Percentiles rank a stretch among this genome's conserved stretches.
These are phyloP conservation scores for Drosophila tristis DNA, from an alignment of 1,140 invertebrate genomes.

Conservation along the genomic window DNA sequence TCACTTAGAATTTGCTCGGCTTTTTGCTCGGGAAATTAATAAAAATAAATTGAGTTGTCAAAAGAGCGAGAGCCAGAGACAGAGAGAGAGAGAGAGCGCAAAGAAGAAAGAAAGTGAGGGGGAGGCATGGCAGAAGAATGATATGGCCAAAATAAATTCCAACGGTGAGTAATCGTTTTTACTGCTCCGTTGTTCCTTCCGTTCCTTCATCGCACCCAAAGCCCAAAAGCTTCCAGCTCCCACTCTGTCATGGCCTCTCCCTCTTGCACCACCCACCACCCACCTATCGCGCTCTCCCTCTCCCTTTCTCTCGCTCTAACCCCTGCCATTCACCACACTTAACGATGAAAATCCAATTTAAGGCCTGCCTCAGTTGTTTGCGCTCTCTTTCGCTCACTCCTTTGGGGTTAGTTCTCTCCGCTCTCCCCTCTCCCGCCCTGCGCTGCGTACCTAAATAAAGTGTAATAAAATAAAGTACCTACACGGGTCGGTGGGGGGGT, in stretches of 20 bases:
- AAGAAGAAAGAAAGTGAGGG: not conserved
- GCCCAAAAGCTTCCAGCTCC: slow-evolving; percentile 41
- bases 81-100: not conserved
- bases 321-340: slow-evolving; percentile 64
- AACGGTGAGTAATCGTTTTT: slow-evolving; percentile 83
- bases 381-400: slow-evolving; percentile 37
- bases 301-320: slow-evolving; percentile 42
- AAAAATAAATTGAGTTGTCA: slow-evolving; percentile 85
- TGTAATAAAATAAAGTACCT: slow-evolving; percentile 84
- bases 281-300: slow-evolving; percentile 13
- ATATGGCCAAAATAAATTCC: slow-evolving; percentile 84
- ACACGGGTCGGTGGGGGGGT: slow-evolving; percentile 21
- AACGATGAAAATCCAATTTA: slow-evolving; percentile 83
- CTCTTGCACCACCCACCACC: not conserved
- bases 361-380: slow-evolving; percentile 66
- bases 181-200: not conserved
- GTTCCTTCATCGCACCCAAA: slow-evolving; percentile 54
- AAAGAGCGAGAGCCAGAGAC: slow-evolving; percentile 17
- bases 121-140: slow-evolving; percentile 51
- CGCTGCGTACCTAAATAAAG: slow-evolving; percentile 48
- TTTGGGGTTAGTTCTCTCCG: slow-evolving; percentile 25
- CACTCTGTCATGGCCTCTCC: not conserved
- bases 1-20: slow-evolving; percentile 68
- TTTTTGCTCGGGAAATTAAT: slow-evolving; percentile 76
- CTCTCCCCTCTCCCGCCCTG: not conserved